Conservation (phyloP, 2,797 vertebrate species). For the Aratinga solstitialis region DNA sequence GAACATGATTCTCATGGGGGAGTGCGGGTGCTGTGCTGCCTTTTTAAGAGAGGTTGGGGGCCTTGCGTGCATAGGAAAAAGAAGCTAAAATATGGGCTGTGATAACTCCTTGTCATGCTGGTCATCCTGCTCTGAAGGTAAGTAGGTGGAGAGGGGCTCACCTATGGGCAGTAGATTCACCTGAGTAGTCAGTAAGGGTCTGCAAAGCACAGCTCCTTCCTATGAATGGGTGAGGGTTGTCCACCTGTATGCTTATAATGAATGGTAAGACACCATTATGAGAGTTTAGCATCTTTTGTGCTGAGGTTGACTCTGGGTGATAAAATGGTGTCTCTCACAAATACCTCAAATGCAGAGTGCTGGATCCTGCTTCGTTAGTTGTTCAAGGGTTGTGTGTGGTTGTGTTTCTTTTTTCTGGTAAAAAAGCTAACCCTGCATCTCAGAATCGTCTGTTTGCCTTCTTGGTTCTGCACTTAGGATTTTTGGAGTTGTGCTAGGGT, state of each 20-base stretch:
- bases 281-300: not conserved
- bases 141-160: not conserved
- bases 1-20: not conserved
- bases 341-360: not conserved
- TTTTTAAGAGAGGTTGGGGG: not conserved
- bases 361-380: not conserved
- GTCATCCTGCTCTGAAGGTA: not conserved
- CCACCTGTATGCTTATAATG: not conserved
- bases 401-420: not conserved
- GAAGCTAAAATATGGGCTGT: not conserved
- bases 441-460: not conserved
- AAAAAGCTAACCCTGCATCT: not conserved
- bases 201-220: not conserved
- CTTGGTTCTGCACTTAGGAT: rapidly evolving
- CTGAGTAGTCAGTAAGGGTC: not conserved
- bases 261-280: not conserved
- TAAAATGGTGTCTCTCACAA: not conserved
- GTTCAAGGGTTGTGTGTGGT: not conserved
- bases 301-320: not conserved
- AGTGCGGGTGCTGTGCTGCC: rapidly evolving
- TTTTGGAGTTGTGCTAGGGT: not conserved
- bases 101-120: not conserved
- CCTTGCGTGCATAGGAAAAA: not conserved
- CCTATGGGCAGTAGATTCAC: not conserved
- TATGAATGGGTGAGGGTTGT: not conserved